Conservation (phyloP, 23 tunicate species). For the Clavelina lepadiformis region DNA sequence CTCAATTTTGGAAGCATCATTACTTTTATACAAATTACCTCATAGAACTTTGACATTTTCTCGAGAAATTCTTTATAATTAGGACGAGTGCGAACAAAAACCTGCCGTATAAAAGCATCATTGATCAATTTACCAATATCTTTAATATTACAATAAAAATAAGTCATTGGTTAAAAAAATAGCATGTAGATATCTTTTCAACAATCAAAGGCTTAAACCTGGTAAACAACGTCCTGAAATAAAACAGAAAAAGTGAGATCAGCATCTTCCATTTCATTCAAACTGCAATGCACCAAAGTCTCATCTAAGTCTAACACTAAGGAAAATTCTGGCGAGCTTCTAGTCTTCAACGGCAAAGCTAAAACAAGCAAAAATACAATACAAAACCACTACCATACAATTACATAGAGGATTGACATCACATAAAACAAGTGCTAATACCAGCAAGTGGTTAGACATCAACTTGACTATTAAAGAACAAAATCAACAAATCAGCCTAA, state of each 20-base stretch:
- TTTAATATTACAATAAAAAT: neutral
- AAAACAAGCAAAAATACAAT: slow-evolving; percentile 5
- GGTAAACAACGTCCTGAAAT: slow-evolving; percentile 92
- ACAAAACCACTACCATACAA: too few relatives aligned
- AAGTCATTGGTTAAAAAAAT: neutral
- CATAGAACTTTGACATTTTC: slow-evolving; percentile 84
- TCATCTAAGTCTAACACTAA: slow-evolving; percentile 95
- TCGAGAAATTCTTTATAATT: slow-evolving; percentile 89
- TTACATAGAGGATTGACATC: too few relatives aligned
- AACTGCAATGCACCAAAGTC: slow-evolving; percentile 93
- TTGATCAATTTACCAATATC: too few relatives aligned
- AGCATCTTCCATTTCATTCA: slow-evolving; percentile 83
- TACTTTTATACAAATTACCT: slow-evolving; percentile 20
- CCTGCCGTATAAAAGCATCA: slow-evolving; percentile 23
- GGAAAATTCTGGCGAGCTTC: slow-evolving; percentile 90
- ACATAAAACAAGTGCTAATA: too few relatives aligned
- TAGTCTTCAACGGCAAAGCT: slow-evolving; percentile 88
- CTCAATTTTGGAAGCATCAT: neutral
- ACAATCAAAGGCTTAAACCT: slow-evolving; percentile 24
- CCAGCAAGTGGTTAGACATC: too few relatives aligned
- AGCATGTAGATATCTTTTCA: neutral
- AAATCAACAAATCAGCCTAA: neutral
- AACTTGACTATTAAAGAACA: too few relatives aligned
- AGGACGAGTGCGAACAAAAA: slow-evolving; percentile 92
- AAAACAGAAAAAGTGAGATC: slow-evolving; percentile 78